Base-by-base conservation (phyloP, 2,113 vertebrate species). In the Paradisaea rubra region DNA sequence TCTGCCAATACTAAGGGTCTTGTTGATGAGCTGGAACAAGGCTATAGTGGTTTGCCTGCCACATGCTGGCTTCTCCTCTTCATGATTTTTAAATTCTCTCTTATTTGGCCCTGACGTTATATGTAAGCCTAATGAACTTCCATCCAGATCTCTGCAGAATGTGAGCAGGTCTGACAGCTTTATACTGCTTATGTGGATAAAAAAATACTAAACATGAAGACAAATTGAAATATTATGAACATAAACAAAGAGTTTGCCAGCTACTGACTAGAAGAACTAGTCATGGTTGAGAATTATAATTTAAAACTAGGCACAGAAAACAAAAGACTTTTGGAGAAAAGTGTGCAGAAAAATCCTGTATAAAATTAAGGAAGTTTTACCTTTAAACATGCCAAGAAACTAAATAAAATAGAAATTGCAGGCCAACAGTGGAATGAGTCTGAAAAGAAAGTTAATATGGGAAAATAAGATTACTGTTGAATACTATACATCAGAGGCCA, bases 331-430 rank as follows among this genome's bases (percentile, higher is more conserved):
- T 49, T 61, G 45, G 60, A 94, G 61, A 42, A 92, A 83, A 94
- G 35, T 17, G 7, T 77, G 49, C 21, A 68, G 56, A 91, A 87
- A 88, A 74, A 79, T 68, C 41, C 15, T 49, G 50, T 42, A 68
- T 60, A 88, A 94, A 94, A 91, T 77, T 82, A 92, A 94, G 76
- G n/a, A 85, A 56, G 19, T 57, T 92, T 91, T 95, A 65, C 64
- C 50, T 93, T 93, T 80, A 74, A 64, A 87, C 82, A 85, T 93
- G 93, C 94, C 95, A 97, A 96, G 76, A 95, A 94, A 91, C 74
- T 96, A 96, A 97, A 97, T 97, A 94, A 95, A 94, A 93, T 94
- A 87, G 53, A 95, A 97, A 95, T 83, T 93, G 2, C 74, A 95
- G 63, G 57, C 86, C 92, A 92, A 76, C 70, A 69, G 57, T 86